A percentile compares a stretch with the other conserved stretches of the same genome.
Conservation (phyloP, 2,797 vertebrate species). For the Epinephelus awoara region DNA sequence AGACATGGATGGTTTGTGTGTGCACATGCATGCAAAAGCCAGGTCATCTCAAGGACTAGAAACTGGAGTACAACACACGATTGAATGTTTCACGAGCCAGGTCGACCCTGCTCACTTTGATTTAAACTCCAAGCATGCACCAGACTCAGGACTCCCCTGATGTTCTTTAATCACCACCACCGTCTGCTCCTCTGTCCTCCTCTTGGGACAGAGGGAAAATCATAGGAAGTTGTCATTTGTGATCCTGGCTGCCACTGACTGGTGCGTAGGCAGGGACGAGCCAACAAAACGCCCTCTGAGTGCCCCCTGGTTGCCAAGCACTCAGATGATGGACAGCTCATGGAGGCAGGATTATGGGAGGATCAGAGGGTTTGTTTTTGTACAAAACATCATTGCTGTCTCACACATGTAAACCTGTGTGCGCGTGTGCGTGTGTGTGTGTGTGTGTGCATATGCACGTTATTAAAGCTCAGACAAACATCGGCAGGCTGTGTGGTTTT, state of each 20-base stretch:
- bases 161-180: constrained; percentile 11
- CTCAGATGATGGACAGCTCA: constrained; percentile 70
- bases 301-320: constrained; percentile 59
- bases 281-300: constrained; percentile 50
- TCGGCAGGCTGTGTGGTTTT: constrained; percentile 31
- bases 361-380: constrained; percentile 73
- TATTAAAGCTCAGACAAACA: constrained; percentile 43
- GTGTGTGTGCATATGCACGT: constrained; percentile 1
- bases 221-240: constrained; percentile 50
- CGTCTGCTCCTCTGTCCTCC: constrained; percentile 19
- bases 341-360: constrained; percentile 71
- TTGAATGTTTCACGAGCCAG: neutral
- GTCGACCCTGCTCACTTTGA: constrained; percentile 5
- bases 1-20: neutral
- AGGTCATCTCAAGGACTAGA: constrained; percentile 46
- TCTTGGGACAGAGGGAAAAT: constrained; percentile 29
- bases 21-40: constrained; percentile 3
- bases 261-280: constrained; percentile 10
- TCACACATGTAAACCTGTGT: constrained; percentile 30
- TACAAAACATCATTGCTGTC: constrained; percentile 59
- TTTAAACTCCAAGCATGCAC: constrained; percentile 4
- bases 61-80: constrained; percentile 18
- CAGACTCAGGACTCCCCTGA: constrained; percentile 7
- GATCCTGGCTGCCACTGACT: constrained; percentile 60
- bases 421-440: constrained; percentile 20